Base-by-base conservation (phyloP, 2,113 vertebrate species). In the Lepus timidus region DNA sequence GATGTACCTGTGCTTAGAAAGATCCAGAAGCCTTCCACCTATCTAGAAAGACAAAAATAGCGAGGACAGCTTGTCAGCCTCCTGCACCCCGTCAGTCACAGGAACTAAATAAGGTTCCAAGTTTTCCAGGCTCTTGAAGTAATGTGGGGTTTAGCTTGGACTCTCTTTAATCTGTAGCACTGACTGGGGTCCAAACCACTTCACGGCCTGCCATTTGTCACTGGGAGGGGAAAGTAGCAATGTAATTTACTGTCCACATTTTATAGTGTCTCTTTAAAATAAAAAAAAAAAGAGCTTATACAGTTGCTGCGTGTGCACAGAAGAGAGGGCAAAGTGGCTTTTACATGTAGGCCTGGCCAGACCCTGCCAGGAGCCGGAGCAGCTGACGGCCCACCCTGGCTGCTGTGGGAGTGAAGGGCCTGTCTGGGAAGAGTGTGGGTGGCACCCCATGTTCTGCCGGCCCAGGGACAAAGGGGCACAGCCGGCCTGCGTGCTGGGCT, bases 161-260 rank as follows among this genome's bases (percentile, higher is more conserved):
- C 88, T 97, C 92, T 74, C 97, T 97, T 97, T 97, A 94, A 96
- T 96, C 94, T 96, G 88, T 94, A 93, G 90, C 78, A 90, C 61
- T 85, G 90, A 97, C 81, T 85, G 85, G 96, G 81, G 88, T 94
- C 93, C 95, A 96, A 90, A 92, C 92, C 95, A 96, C 97, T 97
- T 92, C 96, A 19, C 74, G 83, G 85, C 65, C 95, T 96, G 92
- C 82, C 93, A 95, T 95, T 96, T 97, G 94, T 96, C 78, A 94
- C 36, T 68, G 93, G 95, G 88, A 89, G 84, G 87, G 91, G 75
- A 81, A 95, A 97, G 75, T 17, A 91, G 95, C 20, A 0, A 86
- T 97, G 79, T 97, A 96, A 97, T 97, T 96, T 95, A 95, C 95
- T 93, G 90, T 96, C 94, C 94, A 95, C 93, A 93, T 97, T 97